A percentile compares a stretch with the other conserved stretches of the same genome.
These are phyloP conservation scores for Mesorhabditis sp. DNA, from an alignment of 2,888 invertebrate species.

Conservation along the genomic window DNA sequence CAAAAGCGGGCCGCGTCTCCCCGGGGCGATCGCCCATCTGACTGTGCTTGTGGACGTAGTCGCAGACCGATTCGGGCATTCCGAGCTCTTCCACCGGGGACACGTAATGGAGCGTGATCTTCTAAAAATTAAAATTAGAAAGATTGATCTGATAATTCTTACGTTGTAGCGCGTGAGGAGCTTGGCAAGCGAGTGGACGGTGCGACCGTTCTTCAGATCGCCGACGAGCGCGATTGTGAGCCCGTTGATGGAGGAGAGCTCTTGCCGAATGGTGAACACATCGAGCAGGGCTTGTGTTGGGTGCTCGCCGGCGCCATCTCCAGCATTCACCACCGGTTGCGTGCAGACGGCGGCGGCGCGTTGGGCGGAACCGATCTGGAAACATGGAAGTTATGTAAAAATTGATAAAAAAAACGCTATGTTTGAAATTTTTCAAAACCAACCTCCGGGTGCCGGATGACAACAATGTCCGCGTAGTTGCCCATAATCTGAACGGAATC, in stretches of 20 bases:
- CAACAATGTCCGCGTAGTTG: constrained; percentile 76
- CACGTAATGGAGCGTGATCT: constrained; percentile 80
- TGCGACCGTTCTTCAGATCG: constrained; percentile 92
- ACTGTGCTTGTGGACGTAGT: constrained; percentile 74
- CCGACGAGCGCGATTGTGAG: constrained; percentile 96
- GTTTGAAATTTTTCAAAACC: too few species aligned
- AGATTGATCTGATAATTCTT: not conserved
- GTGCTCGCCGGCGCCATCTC: constrained; percentile 93
- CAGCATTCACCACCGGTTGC: constrained; percentile 80
- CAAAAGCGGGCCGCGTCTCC: constrained; percentile 64
- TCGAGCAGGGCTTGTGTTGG: constrained; percentile 96
- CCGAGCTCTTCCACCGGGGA: constrained; percentile 75
- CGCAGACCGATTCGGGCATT: constrained; percentile 83
- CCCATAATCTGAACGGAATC: constrained; percentile 60
- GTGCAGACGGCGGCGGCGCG: constrained; percentile 46
- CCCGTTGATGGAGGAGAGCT: constrained; percentile 96
- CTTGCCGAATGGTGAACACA: constrained; percentile 94
- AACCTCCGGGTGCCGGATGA: constrained; percentile 85
- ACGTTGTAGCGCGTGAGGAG: constrained; percentile 83
- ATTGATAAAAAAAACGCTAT: too few species aligned
- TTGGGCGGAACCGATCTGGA: constrained; percentile 68
- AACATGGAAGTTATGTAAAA: too few species aligned
- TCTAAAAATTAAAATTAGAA: constrained; percentile 15
- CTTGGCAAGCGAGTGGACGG: constrained; percentile 92
- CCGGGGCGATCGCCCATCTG: not conserved